These are phyloP conservation scores for Thomomys bottae DNA, from an alignment of 2,113 vertebrate species.

Conservation along the genomic window DNA sequence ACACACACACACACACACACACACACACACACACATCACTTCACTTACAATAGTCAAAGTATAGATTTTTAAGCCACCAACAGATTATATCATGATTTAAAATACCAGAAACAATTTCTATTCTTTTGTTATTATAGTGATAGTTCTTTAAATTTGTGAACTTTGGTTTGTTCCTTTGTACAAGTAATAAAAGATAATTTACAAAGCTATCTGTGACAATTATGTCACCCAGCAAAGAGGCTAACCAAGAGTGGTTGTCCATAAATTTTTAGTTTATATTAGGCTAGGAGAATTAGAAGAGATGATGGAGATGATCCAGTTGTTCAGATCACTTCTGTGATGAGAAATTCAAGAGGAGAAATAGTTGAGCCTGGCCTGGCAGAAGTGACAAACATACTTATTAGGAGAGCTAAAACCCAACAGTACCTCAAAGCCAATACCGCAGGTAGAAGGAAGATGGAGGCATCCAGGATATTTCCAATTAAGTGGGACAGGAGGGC, in stretches of 20 bases:
- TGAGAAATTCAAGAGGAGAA: slow-evolving; percentile 11
- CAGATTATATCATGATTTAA: neutral
- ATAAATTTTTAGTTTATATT: neutral
- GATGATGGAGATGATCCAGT: neutral
- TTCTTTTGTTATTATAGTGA: neutral
- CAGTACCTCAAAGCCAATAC: neutral
- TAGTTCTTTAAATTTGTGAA: slow-evolving; percentile 29
- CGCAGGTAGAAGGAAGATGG: neutral
- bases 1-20: no score
- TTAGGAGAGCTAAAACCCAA: neutral
- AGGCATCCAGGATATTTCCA: neutral
- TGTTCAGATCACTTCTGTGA: neutral
- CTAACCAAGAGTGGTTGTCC: neutral
- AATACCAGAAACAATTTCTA: neutral
- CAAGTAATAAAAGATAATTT: neutral
- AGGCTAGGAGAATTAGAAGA: neutral
- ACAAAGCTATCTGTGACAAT: neutral
- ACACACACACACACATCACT: no score
- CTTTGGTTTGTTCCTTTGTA: neutral
- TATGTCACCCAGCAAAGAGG: neutral
- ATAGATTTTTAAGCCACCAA: neutral
- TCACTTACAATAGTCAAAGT: neutral
- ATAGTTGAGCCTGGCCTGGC: neutral
- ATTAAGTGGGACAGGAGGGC: neutral
- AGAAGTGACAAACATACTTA: neutral